Percentiles rank a stretch among this genome's conserved stretches.
phyloP scores from a whole-genome alignment of 2,888 invertebrate genomes.

The Troides oblongomaculatus region DNA sequence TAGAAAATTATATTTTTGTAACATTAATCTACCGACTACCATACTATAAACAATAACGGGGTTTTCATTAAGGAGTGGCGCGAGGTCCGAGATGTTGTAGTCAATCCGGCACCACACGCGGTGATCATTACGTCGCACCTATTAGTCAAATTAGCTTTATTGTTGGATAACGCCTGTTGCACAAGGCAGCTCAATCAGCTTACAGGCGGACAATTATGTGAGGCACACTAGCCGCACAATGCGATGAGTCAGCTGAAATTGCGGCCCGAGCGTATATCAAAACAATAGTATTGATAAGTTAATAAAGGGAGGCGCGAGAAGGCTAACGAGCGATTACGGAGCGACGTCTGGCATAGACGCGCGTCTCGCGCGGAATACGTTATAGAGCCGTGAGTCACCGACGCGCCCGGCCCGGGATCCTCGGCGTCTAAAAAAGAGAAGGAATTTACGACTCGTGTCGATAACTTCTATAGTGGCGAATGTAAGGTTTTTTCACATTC shows the following conservation, averaged over 20 bases:
- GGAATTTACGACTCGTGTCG: constrained; percentile 59
- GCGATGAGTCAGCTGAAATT: constrained; percentile 77
- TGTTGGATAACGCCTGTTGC: constrained; percentile 67
- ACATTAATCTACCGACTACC: too few species aligned
- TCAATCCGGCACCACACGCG: constrained; percentile 78
- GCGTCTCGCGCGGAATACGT: constrained; percentile 62
- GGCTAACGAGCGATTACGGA: constrained; percentile 71
- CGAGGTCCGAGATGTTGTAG: constrained; percentile 59
- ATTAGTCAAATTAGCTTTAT: constrained; percentile 80
- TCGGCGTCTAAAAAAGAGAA: constrained; percentile 49
- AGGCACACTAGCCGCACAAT: constrained; percentile 65
- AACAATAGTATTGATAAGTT: constrained; percentile 80
- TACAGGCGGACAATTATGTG: constrained; percentile 74
- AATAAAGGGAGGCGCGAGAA: constrained; percentile 71
- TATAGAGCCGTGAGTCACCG: constrained; percentile 61
- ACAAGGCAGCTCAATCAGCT: constrained; percentile 70
- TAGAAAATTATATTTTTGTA: too few species aligned
- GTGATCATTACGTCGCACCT: constrained; percentile 78
- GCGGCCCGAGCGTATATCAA: constrained; percentile 73
- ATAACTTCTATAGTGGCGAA: constrained; percentile 50
- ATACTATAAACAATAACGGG: constrained; percentile 63
- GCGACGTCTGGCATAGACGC: constrained; percentile 61
- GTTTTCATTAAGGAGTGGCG: constrained; percentile 65
- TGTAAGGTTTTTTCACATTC: constrained; percentile 42
- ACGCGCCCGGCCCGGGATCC: constrained; percentile 41